These are phyloP conservation scores for Lithophane semibrunnea DNA, from an alignment of 2,888 invertebrate genomes.

Conservation along the genomic window DNA sequence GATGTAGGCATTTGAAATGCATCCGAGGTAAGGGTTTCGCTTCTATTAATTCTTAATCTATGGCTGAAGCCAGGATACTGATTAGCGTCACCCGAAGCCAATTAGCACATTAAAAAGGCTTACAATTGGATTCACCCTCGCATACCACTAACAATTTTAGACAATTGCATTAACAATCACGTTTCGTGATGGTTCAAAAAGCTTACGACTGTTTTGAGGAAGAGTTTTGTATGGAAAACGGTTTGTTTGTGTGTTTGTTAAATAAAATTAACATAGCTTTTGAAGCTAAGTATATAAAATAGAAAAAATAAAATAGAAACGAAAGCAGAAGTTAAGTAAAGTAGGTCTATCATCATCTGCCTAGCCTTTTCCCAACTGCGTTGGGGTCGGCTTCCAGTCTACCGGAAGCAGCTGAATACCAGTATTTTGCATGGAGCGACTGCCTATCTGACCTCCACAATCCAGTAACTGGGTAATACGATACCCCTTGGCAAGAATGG, in stretches of 20 bases:
- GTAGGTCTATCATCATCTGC: too few relatives aligned
- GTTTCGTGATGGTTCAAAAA: slow-evolving; percentile 60
- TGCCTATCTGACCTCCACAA: too few relatives aligned
- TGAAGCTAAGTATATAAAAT: too few relatives aligned
- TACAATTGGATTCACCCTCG: slow-evolving; percentile 56
- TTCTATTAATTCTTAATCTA: slow-evolving; percentile 8
- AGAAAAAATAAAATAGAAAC: too few relatives aligned
- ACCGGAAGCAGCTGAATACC: too few relatives aligned
- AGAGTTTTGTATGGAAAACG: slow-evolving; percentile 1
- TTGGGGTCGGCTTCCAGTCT: too few relatives aligned
- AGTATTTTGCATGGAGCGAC: too few relatives aligned
- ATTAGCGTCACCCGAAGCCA: slow-evolving; percentile 60
- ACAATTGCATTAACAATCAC: slow-evolving; percentile 69
- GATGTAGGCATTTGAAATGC: background rate
- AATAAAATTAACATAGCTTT: too few relatives aligned
- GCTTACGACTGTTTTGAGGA: slow-evolving; percentile 56
- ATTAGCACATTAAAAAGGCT: slow-evolving; percentile 55
- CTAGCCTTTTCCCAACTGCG: too few relatives aligned
- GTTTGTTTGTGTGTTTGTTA: slow-evolving; percentile 9
- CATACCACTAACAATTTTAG: slow-evolving; percentile 57
- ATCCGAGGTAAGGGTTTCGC: background rate
- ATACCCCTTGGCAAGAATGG: too few relatives aligned
- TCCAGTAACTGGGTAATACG: too few relatives aligned
- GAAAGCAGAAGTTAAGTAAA: too few relatives aligned
- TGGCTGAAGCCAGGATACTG: slow-evolving; percentile 29